Conservation (phyloP, 2,797 vertebrate species). For the Sandelia bainsii region DNA sequence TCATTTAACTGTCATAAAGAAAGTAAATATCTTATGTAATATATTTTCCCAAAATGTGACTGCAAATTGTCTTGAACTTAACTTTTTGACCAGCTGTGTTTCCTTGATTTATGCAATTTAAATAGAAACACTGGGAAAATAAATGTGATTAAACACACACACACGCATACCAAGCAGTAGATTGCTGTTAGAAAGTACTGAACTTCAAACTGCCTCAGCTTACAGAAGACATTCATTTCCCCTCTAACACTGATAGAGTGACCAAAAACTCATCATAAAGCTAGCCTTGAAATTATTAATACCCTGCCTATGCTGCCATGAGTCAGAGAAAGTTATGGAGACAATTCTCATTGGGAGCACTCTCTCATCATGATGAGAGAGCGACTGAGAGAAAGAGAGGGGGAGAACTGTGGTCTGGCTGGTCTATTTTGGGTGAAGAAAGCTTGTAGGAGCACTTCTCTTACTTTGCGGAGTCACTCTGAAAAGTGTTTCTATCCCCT, state of each 20-base stretch:
- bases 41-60: not conserved
- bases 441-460: conserved; percentile 60
- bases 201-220: conserved; percentile 13
- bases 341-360: conserved; percentile 61
- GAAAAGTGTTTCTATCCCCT: conserved; percentile 67
- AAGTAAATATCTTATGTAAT: too few species aligned
- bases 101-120: not conserved
- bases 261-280: conserved; percentile 59
- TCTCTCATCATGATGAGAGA: conserved; percentile 46
- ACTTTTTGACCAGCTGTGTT: not conserved
- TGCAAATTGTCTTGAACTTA: not conserved
- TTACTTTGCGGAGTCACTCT: conserved; percentile 58
- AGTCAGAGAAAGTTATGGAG: conserved; percentile 67
- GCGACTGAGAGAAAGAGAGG: not conserved
- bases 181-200: conserved; percentile 6
- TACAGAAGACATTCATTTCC: conserved; percentile 39
- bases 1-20: not conserved
- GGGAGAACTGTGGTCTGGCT: conserved; percentile 48
- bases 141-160: not conserved
- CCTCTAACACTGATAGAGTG: conserved; percentile 42
- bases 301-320: conserved; percentile 41
- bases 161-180: not conserved
- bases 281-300: conserved; percentile 63
- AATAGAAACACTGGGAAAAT: not conserved
- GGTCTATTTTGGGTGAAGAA: conserved; percentile 72